phyloP scores from a whole-genome alignment of 2,113 vertebrate species.

The Erythrocebus patas region DNA sequence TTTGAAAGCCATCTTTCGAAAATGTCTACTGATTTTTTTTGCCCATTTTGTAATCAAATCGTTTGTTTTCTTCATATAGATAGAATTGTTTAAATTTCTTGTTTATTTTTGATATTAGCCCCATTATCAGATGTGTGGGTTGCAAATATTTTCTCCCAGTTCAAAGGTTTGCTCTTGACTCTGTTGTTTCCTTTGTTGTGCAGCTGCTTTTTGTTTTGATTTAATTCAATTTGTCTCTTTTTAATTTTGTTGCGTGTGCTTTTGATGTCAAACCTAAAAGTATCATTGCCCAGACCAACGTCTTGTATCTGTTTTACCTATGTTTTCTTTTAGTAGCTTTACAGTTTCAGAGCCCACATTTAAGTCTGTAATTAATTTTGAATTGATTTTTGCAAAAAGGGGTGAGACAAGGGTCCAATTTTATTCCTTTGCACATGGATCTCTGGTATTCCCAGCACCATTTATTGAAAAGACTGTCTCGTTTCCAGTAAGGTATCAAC shows the following conservation, averaged over 20 bases:
- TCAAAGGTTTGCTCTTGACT: neutral
- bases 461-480: neutral
- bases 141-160: neutral
- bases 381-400: neutral
- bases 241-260: neutral
- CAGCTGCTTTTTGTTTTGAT: neutral
- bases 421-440: neutral
- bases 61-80: neutral
- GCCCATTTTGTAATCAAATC: neutral
- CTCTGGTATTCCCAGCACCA: neutral
- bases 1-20: too few relatives aligned
- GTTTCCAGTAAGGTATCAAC: neutral
- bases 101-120: too few relatives aligned
- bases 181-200: neutral
- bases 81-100: neutral
- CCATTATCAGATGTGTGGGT: too few relatives aligned
- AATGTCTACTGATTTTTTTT: too few relatives aligned
- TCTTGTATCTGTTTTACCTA: neutral
- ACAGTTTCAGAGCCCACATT: neutral
- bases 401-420: neutral
- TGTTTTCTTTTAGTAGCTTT: neutral
- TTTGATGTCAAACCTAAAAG: neutral
- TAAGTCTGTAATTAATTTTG: neutral
- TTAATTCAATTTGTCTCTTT: neutral
- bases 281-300: neutral